Evolutionary conservation across 2,888 invertebrate genomes (phyloP).

Genomic region (Perizoma affinitatum): DNA sequence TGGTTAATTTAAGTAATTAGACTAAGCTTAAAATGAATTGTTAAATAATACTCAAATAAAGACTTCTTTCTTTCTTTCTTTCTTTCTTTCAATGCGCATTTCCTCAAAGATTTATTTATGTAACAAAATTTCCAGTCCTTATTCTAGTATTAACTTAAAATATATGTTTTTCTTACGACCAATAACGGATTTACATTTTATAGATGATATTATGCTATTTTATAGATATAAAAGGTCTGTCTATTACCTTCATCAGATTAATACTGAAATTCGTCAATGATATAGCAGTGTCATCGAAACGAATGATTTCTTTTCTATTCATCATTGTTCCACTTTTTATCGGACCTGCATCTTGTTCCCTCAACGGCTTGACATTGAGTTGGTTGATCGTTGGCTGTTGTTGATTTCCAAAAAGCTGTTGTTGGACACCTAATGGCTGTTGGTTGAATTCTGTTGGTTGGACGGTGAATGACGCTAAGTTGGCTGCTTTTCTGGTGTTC

Average conservation of each 20-base stretch:
- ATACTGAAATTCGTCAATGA: constrained; percentile 34
- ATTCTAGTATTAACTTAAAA: no score
- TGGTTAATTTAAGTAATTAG: no score
- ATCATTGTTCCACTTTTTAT: not conserved
- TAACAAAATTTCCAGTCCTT: no score
- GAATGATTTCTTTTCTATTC: constrained; percentile 8
- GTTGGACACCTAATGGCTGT: constrained; percentile 4
- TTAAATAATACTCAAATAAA: no score
- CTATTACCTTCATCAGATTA: constrained; percentile 32
- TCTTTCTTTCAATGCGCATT: no score
- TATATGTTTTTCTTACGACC: no score
- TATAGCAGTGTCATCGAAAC: constrained; percentile 18
- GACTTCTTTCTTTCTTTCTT: no score
- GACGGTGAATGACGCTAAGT: not conserved
- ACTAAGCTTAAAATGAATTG: no score
- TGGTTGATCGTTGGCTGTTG: not conserved
- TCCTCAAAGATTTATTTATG: no score
- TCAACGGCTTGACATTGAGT: not conserved
- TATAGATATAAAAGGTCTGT: not conserved
- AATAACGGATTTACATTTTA: no score
- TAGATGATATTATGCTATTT: no score
- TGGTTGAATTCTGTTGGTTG: not conserved
- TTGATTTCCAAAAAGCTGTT: not conserved
- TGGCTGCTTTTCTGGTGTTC: not conserved
- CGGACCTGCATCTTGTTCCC: constrained; percentile 2